phyloP scores from a whole-genome alignment of 2,797 vertebrate species.

The Potorous gilbertii region DNA sequence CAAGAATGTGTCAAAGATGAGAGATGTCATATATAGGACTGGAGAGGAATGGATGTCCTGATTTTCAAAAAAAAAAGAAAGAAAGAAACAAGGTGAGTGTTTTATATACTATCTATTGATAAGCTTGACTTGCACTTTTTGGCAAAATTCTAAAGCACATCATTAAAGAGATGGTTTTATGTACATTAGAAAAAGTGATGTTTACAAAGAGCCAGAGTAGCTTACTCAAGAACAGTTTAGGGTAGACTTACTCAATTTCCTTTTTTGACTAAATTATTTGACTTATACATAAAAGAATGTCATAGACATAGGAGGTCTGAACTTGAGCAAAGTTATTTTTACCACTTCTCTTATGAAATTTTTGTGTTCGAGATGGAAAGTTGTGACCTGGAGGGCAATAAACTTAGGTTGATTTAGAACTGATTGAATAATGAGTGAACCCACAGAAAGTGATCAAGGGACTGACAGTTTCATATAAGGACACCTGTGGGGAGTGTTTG shows the following conservation, averaged over 20 bases:
- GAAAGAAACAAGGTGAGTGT: not conserved
- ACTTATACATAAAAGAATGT: not conserved
- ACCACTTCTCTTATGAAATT: not conserved
- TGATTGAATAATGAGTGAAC: not conserved
- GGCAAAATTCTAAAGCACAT: not conserved
- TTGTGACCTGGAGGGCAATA: not conserved
- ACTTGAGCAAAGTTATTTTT: not conserved
- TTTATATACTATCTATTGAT: not conserved
- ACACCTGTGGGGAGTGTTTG: too few species aligned
- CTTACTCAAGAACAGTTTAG: not conserved
- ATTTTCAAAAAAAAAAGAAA: not conserved
- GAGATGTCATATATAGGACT: not conserved
- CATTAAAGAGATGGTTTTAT: not conserved
- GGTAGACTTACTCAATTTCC: not conserved
- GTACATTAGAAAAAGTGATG: not conserved
- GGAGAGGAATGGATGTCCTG: not conserved
- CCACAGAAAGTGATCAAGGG: not conserved
- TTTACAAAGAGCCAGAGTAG: not conserved
- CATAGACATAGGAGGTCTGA: too few species aligned
- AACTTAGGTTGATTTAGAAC: not conserved
- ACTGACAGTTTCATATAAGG: not conserved
- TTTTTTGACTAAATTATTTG: not conserved
- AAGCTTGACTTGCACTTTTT: not conserved
- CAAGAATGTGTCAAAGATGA: not conserved
- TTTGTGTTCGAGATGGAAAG: not conserved